These are phyloP conservation scores for honey bee (Apis mellifera) DNA, from an alignment of 1,140 invertebrate genomes.

Conservation along the genomic window DNA sequence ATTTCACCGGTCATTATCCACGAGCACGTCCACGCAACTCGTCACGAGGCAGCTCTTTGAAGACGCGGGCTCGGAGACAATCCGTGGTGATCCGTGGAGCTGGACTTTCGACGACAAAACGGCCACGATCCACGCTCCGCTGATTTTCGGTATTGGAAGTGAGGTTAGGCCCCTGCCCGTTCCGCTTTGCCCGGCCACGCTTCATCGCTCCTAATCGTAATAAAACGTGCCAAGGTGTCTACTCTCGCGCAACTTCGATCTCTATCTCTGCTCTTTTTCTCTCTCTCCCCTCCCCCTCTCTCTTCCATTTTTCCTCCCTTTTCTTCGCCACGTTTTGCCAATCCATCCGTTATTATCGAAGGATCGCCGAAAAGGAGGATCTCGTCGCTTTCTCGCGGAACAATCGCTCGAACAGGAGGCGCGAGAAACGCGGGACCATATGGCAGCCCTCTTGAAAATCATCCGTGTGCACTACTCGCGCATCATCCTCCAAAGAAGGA, in stretches of 20 bases:
- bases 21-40: constrained; percentile 46
- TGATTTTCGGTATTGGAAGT: constrained; percentile 76
- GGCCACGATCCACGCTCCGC: constrained; percentile 72
- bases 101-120: constrained; percentile 58
- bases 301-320: constrained; percentile 20
- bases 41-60: constrained; percentile 34
- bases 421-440: constrained; percentile 54
- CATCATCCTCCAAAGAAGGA: constrained; percentile 12
- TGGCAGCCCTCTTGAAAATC: constrained; percentile 63
- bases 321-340: constrained; percentile 1
- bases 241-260: constrained; percentile 74
- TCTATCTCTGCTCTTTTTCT: constrained; percentile 70
- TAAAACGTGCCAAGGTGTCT: constrained; percentile 79
- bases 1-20: constrained; percentile 55
- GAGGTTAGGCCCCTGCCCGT: constrained; percentile 64
- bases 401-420: constrained; percentile 26
- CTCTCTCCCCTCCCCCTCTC: neutral
- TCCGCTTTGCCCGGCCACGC: constrained; percentile 69
- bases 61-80: constrained; percentile 61
- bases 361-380: neutral
- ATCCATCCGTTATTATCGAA: neutral
- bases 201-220: constrained; percentile 79
- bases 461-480: constrained; percentile 27
- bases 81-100: constrained; percentile 30
- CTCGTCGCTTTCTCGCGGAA: constrained; percentile 23